Conservation (phyloP, 2,797 vertebrate species). For the Balearica regulorum region DNA sequence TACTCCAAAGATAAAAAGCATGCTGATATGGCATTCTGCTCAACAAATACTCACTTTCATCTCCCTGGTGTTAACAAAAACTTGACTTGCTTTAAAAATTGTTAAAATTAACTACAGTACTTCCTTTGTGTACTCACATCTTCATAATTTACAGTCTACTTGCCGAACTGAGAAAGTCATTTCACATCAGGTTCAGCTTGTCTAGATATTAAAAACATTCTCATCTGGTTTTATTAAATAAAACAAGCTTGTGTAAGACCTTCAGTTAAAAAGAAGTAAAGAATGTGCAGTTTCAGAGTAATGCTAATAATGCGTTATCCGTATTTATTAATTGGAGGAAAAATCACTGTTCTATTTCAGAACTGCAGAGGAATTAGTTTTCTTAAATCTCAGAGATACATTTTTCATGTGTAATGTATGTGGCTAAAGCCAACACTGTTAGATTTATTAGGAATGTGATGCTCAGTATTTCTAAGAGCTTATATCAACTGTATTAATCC, state of each 20-base stretch:
- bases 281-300: constrained; percentile 8
- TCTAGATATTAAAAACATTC: constrained; percentile 5
- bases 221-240: constrained; percentile 49
- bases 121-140: constrained; percentile 30
- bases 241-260: constrained; percentile 23
- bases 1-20: constrained; percentile 8
- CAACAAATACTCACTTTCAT: constrained; percentile 20
- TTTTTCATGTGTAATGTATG: constrained; percentile 11
- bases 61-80: constrained; percentile 33
- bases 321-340: constrained; percentile 58
- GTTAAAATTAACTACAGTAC: constrained; percentile 49
- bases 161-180: constrained; percentile 41
- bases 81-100: constrained; percentile 42
- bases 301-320: constrained; percentile 53
- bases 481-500: constrained; percentile 13
- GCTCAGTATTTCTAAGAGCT: neutral
- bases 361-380: constrained; percentile 36
- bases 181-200: constrained; percentile 26
- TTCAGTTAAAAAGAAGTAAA: constrained; percentile 52
- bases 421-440: neutral
- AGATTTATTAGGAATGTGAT: constrained; percentile 6
- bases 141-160: constrained; percentile 47
- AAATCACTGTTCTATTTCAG: constrained; percentile 49
- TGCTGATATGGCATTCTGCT: constrained; percentile 29
- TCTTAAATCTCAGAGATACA: neutral